Base-by-base conservation (phyloP, 2,797 vertebrate genomes). In the Rhabdophis nuchalis region DNA sequence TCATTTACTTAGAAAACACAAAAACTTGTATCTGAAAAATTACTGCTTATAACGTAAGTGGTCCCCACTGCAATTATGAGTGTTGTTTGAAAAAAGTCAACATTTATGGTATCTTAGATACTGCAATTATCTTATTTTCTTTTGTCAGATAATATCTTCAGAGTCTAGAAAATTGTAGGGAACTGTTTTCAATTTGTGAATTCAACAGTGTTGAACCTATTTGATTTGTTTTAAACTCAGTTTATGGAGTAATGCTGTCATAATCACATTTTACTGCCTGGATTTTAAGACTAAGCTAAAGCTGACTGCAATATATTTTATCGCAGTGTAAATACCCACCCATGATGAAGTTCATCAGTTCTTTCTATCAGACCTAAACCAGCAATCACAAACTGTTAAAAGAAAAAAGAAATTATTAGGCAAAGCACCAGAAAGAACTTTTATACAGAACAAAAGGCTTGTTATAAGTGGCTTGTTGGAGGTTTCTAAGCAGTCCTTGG, bases 71-170 rank as follows among this genome's bases (percentile, higher is more conserved):
- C 54, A 72, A 20, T 32, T 82, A 36, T 46, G 36, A 53, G 36
- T 93, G 25, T 20, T 91, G 58, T 13, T 12, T 92, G 41, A 91
- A 89, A 91, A 89, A 91, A 89, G 58, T 72, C 87, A 91, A 58
- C 72, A 85, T 89, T 93, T 89, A 91, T 32, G 57, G 86, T 93
- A 46, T 82, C 89, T 64, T 82, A 46, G 61, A 60, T 90, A 88
- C 64, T n/a, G n/a, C 64, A 88, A 46, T 85, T 85, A 86, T 4
- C 36, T 11, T 52, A 27, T 52, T 64, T n/a, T 27, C 52, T 56
- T 89, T 50, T 27, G 46, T 32, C 72, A 57, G 32, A 89, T 68
- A 57, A 86, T 46, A 27, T 7, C 29, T 87, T 72, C 8, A 91
- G 29, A 91, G 77, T 52, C 58, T 36, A 9, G 50, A 88, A 57